Conservation (phyloP, 2,797 vertebrate genomes). For the Thunnus albacares region DNA sequence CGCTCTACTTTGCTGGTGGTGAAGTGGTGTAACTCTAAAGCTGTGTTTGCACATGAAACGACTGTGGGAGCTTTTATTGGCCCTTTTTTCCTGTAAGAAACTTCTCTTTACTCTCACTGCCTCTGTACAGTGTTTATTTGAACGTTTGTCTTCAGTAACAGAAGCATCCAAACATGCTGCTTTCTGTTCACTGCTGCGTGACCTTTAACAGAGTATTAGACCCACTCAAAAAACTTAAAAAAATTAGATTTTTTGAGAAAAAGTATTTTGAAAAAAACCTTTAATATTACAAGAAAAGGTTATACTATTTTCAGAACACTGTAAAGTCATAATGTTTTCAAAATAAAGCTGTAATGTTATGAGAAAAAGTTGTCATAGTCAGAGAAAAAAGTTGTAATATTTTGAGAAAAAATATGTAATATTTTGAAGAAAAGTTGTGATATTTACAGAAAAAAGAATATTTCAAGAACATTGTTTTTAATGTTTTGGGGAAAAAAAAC, state of each 20-base stretch:
- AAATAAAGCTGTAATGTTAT: too few relatives aligned
- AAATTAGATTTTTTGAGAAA: background rate
- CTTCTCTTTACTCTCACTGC: slow-evolving; percentile 8
- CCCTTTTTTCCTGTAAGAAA: slow-evolving; percentile 25
- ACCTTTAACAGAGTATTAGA: background rate
- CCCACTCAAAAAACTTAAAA: background rate
- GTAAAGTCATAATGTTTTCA: too few relatives aligned
- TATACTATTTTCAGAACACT: background rate
- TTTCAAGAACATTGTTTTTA: too few relatives aligned
- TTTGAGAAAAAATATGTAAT: background rate
- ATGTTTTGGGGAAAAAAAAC: too few relatives aligned
- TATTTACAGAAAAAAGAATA: background rate
- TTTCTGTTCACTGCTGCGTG: background rate
- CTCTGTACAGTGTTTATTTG: background rate
- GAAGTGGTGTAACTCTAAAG: slow-evolving; percentile 53
- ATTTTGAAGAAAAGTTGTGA: background rate
- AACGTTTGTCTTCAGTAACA: background rate
- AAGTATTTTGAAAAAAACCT: background rate
- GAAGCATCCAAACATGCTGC: background rate
- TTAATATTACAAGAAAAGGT: background rate
- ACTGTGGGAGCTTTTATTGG: slow-evolving; percentile 46
- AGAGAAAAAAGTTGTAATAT: background rate
- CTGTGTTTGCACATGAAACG: slow-evolving; percentile 71
- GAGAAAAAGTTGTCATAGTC: background rate
- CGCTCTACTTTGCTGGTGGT: slow-evolving; percentile 49